Evolutionary conservation across 1,140 invertebrate genomes (phyloP).

Genomic region (Eriocheir sinensis): DNA sequence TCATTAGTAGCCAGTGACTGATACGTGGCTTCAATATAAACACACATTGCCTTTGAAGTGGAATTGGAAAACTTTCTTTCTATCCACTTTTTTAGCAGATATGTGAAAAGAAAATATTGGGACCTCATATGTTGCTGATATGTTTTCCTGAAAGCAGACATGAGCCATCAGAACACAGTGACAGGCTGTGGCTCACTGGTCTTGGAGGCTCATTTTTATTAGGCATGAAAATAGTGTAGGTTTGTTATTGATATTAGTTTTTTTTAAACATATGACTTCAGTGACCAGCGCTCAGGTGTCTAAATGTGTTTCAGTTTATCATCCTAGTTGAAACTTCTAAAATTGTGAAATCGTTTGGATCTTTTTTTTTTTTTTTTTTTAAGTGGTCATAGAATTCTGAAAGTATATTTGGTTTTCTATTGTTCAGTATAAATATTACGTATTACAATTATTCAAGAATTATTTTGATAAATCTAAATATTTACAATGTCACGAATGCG

Average conservation of each 20-base stretch:
- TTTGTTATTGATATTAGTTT: background rate
- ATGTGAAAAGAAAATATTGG: background rate
- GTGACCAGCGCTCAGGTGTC: too few species aligned
- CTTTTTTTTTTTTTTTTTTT: too few species aligned
- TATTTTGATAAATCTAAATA: too few species aligned
- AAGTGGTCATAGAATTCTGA: too few species aligned
- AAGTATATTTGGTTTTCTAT: too few species aligned
- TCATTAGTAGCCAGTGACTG: constrained; percentile 10
- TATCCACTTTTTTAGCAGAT: background rate
- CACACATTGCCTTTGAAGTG: background rate
- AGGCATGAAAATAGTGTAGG: background rate
- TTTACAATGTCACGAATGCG: too few species aligned
- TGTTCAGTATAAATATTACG: too few species aligned
- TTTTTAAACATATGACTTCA: background rate
- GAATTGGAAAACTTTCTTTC: background rate
- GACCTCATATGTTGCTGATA: background rate
- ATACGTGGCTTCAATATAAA: background rate
- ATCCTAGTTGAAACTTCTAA: too few species aligned
- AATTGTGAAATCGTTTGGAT: too few species aligned
- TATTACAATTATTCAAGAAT: too few species aligned
- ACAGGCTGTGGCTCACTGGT: background rate
- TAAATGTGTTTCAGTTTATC: too few species aligned
- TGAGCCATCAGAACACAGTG: background rate
- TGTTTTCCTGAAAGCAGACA: background rate
- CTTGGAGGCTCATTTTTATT: background rate